phyloP scores from a whole-genome alignment of 2,797 vertebrate species.

The Onychomys leucogaster region DNA sequence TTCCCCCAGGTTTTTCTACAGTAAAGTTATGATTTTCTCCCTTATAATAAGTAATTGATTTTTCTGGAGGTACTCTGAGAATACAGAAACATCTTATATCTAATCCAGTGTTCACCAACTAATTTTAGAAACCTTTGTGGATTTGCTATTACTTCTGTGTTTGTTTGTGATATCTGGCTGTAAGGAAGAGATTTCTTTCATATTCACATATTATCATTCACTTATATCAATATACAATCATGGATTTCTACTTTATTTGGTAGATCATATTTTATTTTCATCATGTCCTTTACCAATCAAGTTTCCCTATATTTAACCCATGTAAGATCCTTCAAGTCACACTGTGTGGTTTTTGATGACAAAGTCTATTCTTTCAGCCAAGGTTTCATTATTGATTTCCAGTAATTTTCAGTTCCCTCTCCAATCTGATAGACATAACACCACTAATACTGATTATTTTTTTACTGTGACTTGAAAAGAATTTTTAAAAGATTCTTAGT shows the following conservation, averaged over 20 bases:
- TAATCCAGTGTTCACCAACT: conserved; percentile 18
- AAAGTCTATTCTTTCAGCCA: background rate
- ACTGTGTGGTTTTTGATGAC: background rate
- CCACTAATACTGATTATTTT: background rate
- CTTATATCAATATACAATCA: background rate
- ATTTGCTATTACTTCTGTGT: background rate
- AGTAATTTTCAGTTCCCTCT: background rate
- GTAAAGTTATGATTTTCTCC: background rate
- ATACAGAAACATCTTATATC: background rate
- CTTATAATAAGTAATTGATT: conserved; percentile 39
- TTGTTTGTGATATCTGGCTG: background rate
- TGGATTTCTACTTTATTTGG: background rate
- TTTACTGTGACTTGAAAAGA: background rate
- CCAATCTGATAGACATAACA: background rate
- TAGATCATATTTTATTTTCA: background rate
- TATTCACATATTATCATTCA: background rate
- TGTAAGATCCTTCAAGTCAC: background rate
- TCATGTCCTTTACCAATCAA: background rate
- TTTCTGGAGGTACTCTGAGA: background rate
- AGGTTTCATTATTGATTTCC: background rate
- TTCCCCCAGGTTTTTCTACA: background rate
- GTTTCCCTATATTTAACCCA: background rate
- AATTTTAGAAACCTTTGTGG: conserved; percentile 40
- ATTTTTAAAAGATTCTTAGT: background rate
- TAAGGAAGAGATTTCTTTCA: background rate